Evolutionary conservation across 2,797 vertebrate species (phyloP).

Genomic region (Pelobates cultripes): DNA sequence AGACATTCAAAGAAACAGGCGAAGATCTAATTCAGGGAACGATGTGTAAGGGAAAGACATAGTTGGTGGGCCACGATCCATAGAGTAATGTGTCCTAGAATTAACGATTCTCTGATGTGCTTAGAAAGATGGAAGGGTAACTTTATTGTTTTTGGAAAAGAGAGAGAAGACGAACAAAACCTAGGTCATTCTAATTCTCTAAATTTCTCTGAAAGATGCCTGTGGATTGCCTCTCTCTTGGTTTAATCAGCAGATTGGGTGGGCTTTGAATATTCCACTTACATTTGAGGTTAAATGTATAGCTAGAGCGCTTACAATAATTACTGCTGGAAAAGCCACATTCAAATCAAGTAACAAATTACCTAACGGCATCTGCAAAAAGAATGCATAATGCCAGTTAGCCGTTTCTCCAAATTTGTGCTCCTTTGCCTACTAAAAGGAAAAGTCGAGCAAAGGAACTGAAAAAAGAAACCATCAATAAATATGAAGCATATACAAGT

Average conservation of each 20-base stretch:
- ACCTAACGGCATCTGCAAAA: conserved; percentile 20
- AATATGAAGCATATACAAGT: conserved; percentile 21
- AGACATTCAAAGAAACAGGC: not conserved
- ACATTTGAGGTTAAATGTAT: conserved; percentile 30
- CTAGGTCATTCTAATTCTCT: not conserved
- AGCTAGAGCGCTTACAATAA: conserved; percentile 8
- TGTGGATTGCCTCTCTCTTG: not conserved
- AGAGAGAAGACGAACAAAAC: conserved; percentile 9
- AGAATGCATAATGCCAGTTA: conserved; percentile 17
- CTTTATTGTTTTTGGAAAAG: conserved; percentile 11
- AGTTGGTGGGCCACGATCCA: conserved; percentile 9
- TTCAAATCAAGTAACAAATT: conserved; percentile 5
- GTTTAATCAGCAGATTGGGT: conserved; percentile 21
- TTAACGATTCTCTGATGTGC: conserved; percentile 16
- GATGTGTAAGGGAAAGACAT: not conserved
- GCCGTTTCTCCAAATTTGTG: not conserved
- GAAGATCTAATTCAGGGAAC: conserved; percentile 39
- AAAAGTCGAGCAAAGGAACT: not conserved
- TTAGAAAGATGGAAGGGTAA: not conserved
- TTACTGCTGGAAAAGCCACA: not conserved
- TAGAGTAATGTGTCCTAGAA: not conserved
- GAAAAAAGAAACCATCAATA: conserved; percentile 17
- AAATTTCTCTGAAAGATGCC: conserved; percentile 14
- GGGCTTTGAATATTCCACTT: conserved; percentile 7
- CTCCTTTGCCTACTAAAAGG: not conserved